phyloP scores from a whole-genome alignment of 2,797 vertebrate genomes.

The Lepus oiostolus region DNA sequence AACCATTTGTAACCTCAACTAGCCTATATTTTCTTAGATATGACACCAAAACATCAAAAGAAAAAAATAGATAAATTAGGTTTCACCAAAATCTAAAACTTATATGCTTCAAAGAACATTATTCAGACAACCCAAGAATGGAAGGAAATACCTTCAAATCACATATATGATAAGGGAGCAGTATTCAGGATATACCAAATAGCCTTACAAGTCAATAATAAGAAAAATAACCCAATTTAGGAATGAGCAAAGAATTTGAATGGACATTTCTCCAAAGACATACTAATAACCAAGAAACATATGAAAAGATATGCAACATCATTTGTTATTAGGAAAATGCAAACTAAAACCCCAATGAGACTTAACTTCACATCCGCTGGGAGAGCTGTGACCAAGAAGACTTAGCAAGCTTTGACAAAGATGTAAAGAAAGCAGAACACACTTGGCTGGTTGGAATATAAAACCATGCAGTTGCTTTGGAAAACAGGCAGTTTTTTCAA shows the following conservation, averaged over 20 bases:
- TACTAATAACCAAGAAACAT: background rate
- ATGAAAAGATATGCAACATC: background rate
- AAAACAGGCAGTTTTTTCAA: background rate
- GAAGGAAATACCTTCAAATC: background rate
- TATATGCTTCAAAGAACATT: background rate
- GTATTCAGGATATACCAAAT: background rate
- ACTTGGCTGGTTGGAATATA: background rate
- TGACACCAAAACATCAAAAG: background rate
- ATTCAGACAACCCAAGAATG: background rate
- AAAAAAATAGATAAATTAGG: background rate
- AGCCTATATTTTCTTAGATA: background rate
- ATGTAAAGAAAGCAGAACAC: background rate
- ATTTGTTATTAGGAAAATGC: background rate
- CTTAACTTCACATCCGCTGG: background rate
- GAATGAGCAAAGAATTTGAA: slow-evolving; percentile 21
- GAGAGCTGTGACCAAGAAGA: background rate
- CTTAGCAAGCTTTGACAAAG: background rate
- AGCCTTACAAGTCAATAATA: background rate
- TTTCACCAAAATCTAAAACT: background rate
- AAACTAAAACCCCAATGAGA: background rate
- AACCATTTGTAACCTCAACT: background rate
- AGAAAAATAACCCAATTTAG: background rate
- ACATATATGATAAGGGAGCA: background rate
- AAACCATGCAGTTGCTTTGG: background rate
- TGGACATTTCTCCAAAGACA: background rate